Evolutionary conservation across 1,140 invertebrate genomes (phyloP).

Genomic region (Zophobas morio): DNA sequence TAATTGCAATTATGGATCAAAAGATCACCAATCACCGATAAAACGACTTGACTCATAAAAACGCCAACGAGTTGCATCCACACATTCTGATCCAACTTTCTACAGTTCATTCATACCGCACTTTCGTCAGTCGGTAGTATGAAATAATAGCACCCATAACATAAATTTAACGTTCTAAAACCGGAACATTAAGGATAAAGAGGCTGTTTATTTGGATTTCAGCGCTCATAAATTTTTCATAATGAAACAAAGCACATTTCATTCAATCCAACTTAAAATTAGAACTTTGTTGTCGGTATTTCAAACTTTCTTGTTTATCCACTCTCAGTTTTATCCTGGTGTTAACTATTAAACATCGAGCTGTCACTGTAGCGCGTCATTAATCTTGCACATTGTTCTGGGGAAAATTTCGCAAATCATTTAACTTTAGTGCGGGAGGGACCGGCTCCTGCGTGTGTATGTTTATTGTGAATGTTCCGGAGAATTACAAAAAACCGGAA

Average conservation of each 20-base stretch:
- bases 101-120: no score
- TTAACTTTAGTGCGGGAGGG: conserved; percentile 11
- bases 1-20: no score
- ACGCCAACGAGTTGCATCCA: no score
- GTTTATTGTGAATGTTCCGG: neutral
- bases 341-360: neutral
- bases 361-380: conserved; percentile 8
- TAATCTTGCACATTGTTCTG: conserved; percentile 7
- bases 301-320: conserved; percentile 3
- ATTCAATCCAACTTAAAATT: conserved; percentile 23
- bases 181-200: neutral
- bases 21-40: no score
- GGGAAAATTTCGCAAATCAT: conserved; percentile 24
- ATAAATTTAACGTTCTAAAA: neutral
- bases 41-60: no score
- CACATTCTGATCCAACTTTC: no score
- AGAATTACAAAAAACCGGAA: conserved; percentile 8
- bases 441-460: neutral
- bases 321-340: conserved; percentile 7
- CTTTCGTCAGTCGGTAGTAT: no score
- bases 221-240: conserved; percentile 9
- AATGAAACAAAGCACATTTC: conserved; percentile 25
- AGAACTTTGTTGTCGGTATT: conserved; percentile 7
- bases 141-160: no score
- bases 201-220: conserved; percentile 12